phyloP scores from a whole-genome alignment of 2,888 invertebrate genomes.

The Toxonevra muliebris region DNA sequence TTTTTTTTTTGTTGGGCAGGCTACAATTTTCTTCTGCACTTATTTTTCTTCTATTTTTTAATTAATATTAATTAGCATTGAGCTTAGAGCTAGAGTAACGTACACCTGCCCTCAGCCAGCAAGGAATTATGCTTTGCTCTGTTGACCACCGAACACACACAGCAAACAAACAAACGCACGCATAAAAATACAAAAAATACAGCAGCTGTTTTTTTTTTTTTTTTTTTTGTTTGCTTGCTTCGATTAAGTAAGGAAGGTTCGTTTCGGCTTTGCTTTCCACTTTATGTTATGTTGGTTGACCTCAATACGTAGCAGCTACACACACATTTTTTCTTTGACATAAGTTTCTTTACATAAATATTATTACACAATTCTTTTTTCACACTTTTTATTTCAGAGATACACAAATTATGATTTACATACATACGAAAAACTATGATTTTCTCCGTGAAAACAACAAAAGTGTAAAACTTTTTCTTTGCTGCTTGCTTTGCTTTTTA shows the following conservation, averaged over 20 bases:
- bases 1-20: neutral
- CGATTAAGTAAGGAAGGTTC: slow-evolving; percentile 3
- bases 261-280: slow-evolving; percentile 32
- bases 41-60: too few relatives aligned
- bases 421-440: too few relatives aligned
- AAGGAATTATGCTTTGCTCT: slow-evolving; percentile 45
- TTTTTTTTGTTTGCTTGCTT: neutral
- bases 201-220: neutral
- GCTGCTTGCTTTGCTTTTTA: too few relatives aligned
- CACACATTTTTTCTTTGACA: slow-evolving; percentile 29
- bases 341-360: neutral
- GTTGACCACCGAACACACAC: slow-evolving; percentile 44
- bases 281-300: slow-evolving; percentile 40
- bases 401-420: too few relatives aligned
- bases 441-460: too few relatives aligned
- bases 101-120: slow-evolving; percentile 49
- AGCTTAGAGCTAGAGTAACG: neutral
- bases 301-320: slow-evolving; percentile 39
- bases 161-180: too few relatives aligned
- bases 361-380: neutral
- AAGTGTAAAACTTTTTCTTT: too few relatives aligned
- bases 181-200: neutral
- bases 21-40: neutral
- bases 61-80: too few relatives aligned
- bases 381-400: too few relatives aligned